A percentile compares a stretch with the other conserved stretches of the same genome.
Conservation (phyloP, 2,113 vertebrate genomes). For the Nicator chloris region DNA sequence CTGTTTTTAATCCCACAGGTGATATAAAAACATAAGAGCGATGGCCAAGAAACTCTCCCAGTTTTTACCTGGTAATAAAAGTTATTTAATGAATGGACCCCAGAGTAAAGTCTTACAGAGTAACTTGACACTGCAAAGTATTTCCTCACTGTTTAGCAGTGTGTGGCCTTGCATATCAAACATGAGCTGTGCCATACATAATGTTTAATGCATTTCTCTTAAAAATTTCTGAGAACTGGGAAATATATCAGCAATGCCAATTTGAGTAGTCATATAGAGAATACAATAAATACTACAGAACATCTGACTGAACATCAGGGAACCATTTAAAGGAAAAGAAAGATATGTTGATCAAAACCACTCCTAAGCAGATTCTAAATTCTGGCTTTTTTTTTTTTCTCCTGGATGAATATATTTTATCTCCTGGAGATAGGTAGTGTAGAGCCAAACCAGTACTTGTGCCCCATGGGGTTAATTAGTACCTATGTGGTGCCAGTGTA, state of each 20-base stretch:
- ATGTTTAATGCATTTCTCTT: neutral
- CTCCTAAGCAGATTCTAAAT: neutral
- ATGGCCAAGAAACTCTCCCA: conserved; percentile 4
- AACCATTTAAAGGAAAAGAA: neutral
- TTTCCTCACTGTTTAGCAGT: neutral
- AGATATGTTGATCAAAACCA: neutral
- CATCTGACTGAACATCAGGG: neutral
- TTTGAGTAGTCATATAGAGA: neutral
- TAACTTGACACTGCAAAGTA: neutral
- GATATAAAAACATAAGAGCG: neutral
- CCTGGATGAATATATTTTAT: neutral
- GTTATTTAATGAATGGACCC: neutral
- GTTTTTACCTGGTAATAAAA: conserved; percentile 31
- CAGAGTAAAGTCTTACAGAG: neutral
- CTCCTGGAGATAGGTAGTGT: neutral
- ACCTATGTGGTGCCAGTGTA: neutral
- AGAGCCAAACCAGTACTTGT: neutral
- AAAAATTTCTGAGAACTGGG: neutral
- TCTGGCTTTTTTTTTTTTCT: neutral
- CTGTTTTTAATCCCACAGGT: conserved; percentile 12
- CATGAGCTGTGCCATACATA: neutral
- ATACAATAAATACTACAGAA: neutral
- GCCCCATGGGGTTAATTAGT: neutral
- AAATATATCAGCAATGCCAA: neutral
- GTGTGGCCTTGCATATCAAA: neutral